A percentile compares a stretch with the other conserved stretches of the same genome.
These are phyloP conservation scores for Antechinus stuartii DNA, from an alignment of 2,113 vertebrate species.

Conservation along the genomic window DNA sequence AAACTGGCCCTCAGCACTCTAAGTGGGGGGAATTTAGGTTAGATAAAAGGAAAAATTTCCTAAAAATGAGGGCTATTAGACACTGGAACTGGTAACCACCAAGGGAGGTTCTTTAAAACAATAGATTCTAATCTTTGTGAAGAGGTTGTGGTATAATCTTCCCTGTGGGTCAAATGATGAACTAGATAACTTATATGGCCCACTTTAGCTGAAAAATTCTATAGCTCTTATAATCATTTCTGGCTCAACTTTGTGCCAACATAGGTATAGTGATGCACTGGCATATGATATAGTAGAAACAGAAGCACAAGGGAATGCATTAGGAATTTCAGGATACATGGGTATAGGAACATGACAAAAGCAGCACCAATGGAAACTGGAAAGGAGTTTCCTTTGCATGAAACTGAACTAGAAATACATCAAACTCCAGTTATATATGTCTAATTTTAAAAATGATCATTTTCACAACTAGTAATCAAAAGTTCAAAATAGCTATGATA, in stretches of 20 bases:
- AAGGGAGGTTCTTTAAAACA: not conserved
- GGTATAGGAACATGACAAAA: not conserved
- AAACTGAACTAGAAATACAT: not conserved
- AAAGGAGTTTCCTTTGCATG: not conserved
- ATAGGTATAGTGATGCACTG: not conserved
- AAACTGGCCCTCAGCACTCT: not conserved
- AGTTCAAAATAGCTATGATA: constrained; percentile 1
- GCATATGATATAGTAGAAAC: not conserved
- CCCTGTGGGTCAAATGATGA: not conserved
- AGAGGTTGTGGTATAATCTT: not conserved
- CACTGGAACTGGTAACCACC: not conserved
- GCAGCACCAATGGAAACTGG: not conserved
- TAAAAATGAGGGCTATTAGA: not conserved
- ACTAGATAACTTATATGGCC: not conserved
- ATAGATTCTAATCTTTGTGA: not conserved
- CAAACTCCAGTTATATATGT: not conserved
- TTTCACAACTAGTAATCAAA: constrained; percentile 14
- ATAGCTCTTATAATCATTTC: not conserved
- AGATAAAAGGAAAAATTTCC: not conserved
- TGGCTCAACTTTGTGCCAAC: not conserved
- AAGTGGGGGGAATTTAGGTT: not conserved
- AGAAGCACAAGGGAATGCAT: not conserved
- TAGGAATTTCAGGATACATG: not conserved
- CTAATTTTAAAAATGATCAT: constrained; percentile 8
- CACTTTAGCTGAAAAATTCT: not conserved